Base-by-base conservation (phyloP, 2,888 invertebrate species). In the Eilema sororculum region DNA sequence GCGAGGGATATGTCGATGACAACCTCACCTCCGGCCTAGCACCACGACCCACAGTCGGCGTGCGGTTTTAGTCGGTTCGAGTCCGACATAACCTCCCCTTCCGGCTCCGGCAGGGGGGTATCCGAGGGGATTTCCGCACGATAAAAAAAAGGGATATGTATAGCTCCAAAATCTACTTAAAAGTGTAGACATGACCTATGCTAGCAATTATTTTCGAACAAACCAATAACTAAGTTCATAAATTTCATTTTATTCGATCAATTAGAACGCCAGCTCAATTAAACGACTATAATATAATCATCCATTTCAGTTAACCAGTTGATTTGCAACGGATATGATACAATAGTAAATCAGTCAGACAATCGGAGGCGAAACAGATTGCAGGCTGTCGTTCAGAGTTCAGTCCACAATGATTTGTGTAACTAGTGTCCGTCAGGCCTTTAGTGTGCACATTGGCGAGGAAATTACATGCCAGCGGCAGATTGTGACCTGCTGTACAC, bases 361-460 rank as follows among this genome's bases (percentile, higher is more conserved):
- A 76, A 77, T 76, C 33, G 65, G 13, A 28, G 58, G 58, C 65
- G 72, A 72, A 78, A 82, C 78, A 77, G 83, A 82, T 81, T 78
- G 75, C 71, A 68, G 56, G 66, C 75, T 73, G 78, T 72, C 77
- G 72, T 82, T 80, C 74, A 72, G 75, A 80, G 72, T 72, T 72
- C 67, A 75, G 67, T 69, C 33, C 68, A 78, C 74, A 80, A 72
- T 80, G 77, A 82, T 82, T 80, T 82, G 81, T 81, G 82, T 80
- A 77, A 77, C 75, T 67, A 75, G 69, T 67, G 68, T 71, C 75
- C 78, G 78, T 72, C 74, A 75, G 67, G 24, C 72, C 58, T 70
- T 73, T 74, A 75, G 52, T 62, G 65, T 68, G 28, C 67, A 67
- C 71, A 70, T 69, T 63, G 69, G 68, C 62, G 66, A 77, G 62